phyloP scores from a whole-genome alignment of 2,113 vertebrate species.

The Myxocyprinus asiaticus region DNA sequence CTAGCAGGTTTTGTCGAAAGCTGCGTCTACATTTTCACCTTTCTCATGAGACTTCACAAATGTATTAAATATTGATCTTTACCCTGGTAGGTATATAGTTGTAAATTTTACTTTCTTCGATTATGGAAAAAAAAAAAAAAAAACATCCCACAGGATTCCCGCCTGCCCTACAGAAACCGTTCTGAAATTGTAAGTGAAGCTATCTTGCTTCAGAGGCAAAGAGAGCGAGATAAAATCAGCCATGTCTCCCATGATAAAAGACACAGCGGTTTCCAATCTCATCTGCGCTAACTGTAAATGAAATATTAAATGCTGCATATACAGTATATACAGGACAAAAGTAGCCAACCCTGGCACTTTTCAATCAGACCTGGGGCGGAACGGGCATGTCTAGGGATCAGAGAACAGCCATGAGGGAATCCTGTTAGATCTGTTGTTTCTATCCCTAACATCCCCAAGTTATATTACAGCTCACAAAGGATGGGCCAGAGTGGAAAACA shows the following conservation, averaged over 20 bases:
- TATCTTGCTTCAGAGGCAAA: background rate
- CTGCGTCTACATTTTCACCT: background rate
- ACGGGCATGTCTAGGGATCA: slow-evolving; percentile 2
- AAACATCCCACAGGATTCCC: background rate
- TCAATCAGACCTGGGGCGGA: slow-evolving; percentile 29
- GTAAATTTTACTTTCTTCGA: background rate
- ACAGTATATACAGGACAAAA: slow-evolving; percentile 61
- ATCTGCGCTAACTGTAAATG: slow-evolving; percentile 48
- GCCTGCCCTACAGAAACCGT: background rate
- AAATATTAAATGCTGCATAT: slow-evolving; percentile 65
- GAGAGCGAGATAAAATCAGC: slow-evolving; percentile 10
- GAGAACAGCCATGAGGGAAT: slow-evolving; percentile 3
- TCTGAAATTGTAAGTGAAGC: background rate
- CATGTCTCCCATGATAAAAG: background rate
- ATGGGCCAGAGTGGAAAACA: background rate
- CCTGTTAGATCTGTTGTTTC: slow-evolving; percentile 4
- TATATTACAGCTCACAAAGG: background rate
- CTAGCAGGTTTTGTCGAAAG: too few species aligned
- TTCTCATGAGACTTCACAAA: slow-evolving; percentile 25
- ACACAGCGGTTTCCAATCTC: slow-evolving; percentile 40
- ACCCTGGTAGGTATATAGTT: slow-evolving; percentile 14
- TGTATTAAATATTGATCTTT: slow-evolving; percentile 43
- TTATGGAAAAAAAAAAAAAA: background rate
- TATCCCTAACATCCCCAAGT: background rate
- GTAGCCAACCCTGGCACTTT: slow-evolving; percentile 41